Evolutionary conservation across 2,797 vertebrate species (phyloP).

Genomic region (Thalassophryne amazonica): DNA sequence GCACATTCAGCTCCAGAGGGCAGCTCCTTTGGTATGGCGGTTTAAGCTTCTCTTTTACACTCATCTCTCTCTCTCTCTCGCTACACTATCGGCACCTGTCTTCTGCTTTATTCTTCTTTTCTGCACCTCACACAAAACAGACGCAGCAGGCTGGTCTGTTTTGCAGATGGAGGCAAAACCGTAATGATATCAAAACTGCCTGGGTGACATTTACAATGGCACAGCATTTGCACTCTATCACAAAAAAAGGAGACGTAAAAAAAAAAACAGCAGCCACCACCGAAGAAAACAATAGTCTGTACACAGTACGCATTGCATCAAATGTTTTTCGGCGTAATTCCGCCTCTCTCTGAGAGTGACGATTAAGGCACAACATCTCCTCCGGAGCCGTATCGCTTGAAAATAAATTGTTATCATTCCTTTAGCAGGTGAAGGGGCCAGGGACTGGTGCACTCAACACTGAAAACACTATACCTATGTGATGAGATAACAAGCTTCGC

Average conservation of each 20-base stretch:
- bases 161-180: constrained; percentile 69
- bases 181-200: constrained; percentile 67
- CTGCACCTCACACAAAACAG: constrained; percentile 47
- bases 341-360: constrained; percentile 6
- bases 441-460: constrained; percentile 42
- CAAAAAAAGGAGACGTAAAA: constrained; percentile 14
- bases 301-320: not conserved
- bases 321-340: constrained; percentile 2
- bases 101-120: constrained; percentile 28
- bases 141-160: constrained; percentile 56
- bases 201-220: constrained; percentile 59
- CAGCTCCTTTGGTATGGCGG: constrained; percentile 41
- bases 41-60: constrained; percentile 41
- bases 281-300: constrained; percentile 6
- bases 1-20: constrained; percentile 48
- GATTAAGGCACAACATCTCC: constrained; percentile 42
- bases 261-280: constrained; percentile 42
- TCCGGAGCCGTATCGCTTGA: constrained; percentile 27
- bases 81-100: constrained; percentile 21
- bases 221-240: constrained; percentile 37
- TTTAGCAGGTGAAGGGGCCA: constrained; percentile 61
- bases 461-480: constrained; percentile 50
- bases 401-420: constrained; percentile 59
- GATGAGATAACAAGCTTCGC: constrained; percentile 64
- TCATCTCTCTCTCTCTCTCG: not conserved